Conservation (phyloP, 1,140 invertebrate genomes). For the Orius insidiosus region DNA sequence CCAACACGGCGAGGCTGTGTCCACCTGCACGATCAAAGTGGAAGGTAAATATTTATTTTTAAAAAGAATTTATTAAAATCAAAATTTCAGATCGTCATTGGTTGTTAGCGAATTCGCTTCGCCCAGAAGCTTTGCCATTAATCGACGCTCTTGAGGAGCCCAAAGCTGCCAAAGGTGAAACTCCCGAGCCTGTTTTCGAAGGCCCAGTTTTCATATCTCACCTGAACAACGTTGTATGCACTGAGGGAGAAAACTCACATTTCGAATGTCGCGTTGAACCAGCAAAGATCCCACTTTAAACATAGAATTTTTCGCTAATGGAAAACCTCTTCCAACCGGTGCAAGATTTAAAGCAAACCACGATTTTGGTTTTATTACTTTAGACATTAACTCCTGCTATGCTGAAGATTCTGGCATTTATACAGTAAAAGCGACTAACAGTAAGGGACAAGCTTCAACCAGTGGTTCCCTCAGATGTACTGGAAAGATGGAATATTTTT, state of each 20-base stretch:
- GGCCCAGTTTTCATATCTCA: conserved; percentile 77
- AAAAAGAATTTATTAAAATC: too few species aligned
- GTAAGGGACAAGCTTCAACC: conserved; percentile 70
- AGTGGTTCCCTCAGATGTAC: conserved; percentile 70
- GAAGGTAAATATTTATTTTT: conserved; percentile 30
- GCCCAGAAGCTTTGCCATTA: conserved; percentile 75
- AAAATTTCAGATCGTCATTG: conserved; percentile 55
- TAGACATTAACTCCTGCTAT: conserved; percentile 66
- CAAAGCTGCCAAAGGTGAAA: conserved; percentile 37
- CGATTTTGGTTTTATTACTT: conserved; percentile 73
- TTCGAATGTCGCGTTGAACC: conserved; percentile 92
- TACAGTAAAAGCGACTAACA: conserved; percentile 82
- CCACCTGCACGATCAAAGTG: conserved; percentile 78
- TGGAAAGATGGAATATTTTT: conserved; percentile 57
- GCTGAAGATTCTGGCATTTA: conserved; percentile 81
- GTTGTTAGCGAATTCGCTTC: conserved; percentile 71
- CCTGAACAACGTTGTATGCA: conserved; percentile 75
- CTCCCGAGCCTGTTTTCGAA: conserved; percentile 60
- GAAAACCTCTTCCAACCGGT: conserved; percentile 58
- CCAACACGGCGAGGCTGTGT: conserved; percentile 74
- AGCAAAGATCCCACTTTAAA: conserved; percentile 86
- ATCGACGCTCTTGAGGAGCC: conserved; percentile 76
- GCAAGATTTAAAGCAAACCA: conserved; percentile 68
- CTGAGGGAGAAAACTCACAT: conserved; percentile 77
- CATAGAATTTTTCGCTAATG: conserved; percentile 82